These are phyloP conservation scores for Takifugu rubripes DNA, from an alignment of 2,797 vertebrate genomes.

Conservation along the genomic window DNA sequence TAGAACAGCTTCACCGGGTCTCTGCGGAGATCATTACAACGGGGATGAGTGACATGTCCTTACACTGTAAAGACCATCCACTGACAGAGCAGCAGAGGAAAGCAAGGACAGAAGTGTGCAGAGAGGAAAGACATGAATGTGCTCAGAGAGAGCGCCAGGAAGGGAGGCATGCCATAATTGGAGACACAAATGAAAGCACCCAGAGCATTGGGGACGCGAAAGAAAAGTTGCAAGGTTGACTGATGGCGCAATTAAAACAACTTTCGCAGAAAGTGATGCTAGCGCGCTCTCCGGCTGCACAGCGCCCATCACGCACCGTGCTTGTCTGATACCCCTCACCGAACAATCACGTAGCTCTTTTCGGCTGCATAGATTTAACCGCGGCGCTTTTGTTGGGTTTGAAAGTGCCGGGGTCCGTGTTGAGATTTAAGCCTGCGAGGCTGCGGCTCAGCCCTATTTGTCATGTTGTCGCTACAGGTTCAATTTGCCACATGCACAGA, in stretches of 20 bases:
- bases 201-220: slow-evolving; percentile 19
- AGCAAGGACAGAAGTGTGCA: slow-evolving; percentile 13
- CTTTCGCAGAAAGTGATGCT: slow-evolving; percentile 25
- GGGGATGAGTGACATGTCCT: slow-evolving; percentile 39
- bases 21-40: slow-evolving; percentile 75
- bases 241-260: slow-evolving; percentile 32
- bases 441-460: background rate
- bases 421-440: background rate
- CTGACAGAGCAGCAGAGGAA: slow-evolving; percentile 31
- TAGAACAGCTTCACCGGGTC: slow-evolving; percentile 56
- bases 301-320: background rate
- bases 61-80: slow-evolving; percentile 15
- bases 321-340: background rate
- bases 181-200: slow-evolving; percentile 33
- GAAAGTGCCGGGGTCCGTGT: background rate
- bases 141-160: slow-evolving; percentile 14
- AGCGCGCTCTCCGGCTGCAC: slow-evolving; percentile 5
- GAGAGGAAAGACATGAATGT: slow-evolving; percentile 8
- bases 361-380: slow-evolving; percentile 8
- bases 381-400: background rate
- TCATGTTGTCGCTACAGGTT: background rate
- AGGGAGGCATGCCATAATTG: slow-evolving; percentile 36
- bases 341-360: background rate
- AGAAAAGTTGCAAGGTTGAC: slow-evolving; percentile 24
- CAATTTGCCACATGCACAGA: background rate